These are phyloP conservation scores for Semicossyphus pulcher DNA, from an alignment of 2,113 vertebrate species.

Conservation along the genomic window DNA sequence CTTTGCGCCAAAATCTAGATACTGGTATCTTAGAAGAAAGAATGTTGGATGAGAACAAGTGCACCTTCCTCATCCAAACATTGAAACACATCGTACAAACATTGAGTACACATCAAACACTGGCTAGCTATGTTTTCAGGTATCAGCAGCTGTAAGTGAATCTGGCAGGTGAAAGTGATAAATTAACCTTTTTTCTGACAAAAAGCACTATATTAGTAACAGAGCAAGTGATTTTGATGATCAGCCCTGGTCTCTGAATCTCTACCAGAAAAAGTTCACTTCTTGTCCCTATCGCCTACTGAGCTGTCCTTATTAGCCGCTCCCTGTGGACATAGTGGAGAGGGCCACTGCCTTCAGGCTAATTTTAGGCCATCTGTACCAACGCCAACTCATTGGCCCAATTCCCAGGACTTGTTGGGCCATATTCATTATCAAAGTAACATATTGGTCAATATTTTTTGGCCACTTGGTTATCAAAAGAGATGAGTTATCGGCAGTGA, in stretches of 20 bases:
- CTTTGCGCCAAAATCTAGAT: neutral
- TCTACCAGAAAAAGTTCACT: slow-evolving; percentile 30
- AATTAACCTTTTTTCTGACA: neutral
- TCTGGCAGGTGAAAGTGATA: slow-evolving; percentile 24
- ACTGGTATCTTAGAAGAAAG: no score
- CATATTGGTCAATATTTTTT: slow-evolving; percentile 6
- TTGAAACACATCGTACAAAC: no score
- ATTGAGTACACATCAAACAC: slow-evolving; percentile 7
- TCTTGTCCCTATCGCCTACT: slow-evolving; percentile 17
- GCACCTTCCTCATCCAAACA: neutral
- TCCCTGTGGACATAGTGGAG: slow-evolving; percentile 57
- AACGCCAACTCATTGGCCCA: slow-evolving; percentile 61
- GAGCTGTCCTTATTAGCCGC: slow-evolving; percentile 54
- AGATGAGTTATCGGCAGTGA: slow-evolving; percentile 1
- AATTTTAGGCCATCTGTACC: slow-evolving; percentile 53
- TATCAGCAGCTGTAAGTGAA: slow-evolving; percentile 41
- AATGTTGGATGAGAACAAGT: no score
- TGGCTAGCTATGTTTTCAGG: slow-evolving; percentile 11
- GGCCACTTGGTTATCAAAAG: slow-evolving; percentile 7
- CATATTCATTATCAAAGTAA: slow-evolving; percentile 35
- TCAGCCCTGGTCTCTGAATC: neutral
- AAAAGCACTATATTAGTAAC: neutral
- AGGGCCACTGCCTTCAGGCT: slow-evolving; percentile 35
- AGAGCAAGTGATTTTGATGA: slow-evolving; percentile 1
- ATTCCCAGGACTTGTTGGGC: slow-evolving; percentile 39